Conservation (phyloP, 2,797 vertebrate species). For the Rhyacichthys aspro region DNA sequence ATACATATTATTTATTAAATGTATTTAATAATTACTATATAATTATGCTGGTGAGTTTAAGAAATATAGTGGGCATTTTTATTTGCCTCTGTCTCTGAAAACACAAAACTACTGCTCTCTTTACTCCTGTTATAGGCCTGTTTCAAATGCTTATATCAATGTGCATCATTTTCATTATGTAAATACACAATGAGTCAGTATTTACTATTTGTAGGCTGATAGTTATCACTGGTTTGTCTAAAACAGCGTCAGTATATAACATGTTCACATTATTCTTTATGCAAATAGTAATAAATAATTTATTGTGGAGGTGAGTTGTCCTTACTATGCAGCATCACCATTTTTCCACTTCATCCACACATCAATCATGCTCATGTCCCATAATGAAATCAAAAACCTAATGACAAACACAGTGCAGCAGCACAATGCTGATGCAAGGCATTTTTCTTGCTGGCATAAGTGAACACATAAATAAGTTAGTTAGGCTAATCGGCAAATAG, state of each 20-base stretch:
- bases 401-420: slow-evolving; percentile 69
- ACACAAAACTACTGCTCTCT: too few species aligned
- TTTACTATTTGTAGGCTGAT: background rate
- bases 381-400: slow-evolving; percentile 79
- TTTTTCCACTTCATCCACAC: slow-evolving; percentile 53
- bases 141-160: too few species aligned
- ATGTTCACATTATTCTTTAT: slow-evolving; percentile 50
- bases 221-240: background rate
- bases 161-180: background rate
- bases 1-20: too few species aligned
- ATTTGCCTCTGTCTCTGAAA: too few species aligned
- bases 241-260: slow-evolving; percentile 26
- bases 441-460: slow-evolving; percentile 77
- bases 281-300: slow-evolving; percentile 55
- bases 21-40: background rate
- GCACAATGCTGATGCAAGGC: slow-evolving; percentile 72
- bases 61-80: too few species aligned
- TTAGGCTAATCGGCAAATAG: slow-evolving; percentile 68
- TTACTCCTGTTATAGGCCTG: background rate
- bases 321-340: slow-evolving; percentile 59
- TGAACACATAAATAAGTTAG: slow-evolving; percentile 72
- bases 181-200: background rate
- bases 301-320: slow-evolving; percentile 35
- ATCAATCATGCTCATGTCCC: slow-evolving; percentile 81
- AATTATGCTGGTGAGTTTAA: too few species aligned